Base-by-base conservation (phyloP, 2,113 vertebrate genomes). In the Cervus canadensis region DNA sequence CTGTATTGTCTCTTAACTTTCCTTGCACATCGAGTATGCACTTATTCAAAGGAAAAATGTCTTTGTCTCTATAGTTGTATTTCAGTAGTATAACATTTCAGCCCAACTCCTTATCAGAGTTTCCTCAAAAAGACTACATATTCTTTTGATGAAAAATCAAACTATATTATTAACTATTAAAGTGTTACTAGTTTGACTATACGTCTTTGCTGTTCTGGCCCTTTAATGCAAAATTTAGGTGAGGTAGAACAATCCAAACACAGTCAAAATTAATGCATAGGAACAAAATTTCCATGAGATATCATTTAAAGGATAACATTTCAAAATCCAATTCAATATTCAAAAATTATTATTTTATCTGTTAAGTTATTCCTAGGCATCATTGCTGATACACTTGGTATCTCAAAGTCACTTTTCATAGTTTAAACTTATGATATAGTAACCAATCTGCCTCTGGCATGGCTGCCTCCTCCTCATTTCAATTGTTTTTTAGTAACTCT, bases 201-300 rank as follows among this genome's bases (percentile, higher is more conserved):
- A 98, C 95, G 97, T 98, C 97, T 98, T 98, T 98, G 98, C 98
- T 98, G 87, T 98, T 98, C 52, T 98, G 96, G 94, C 93, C 97
- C 97, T 98, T 97, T 98, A 98, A 96, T 97, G 98, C 96, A 97
- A 98, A 98, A 98, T 98, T 98, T 96, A 92, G 94, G 67, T 89
- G 96, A 98, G 93, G 94, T 97, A 98, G 94, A 94, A 94, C 94
- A 74, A 98, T 98, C 91, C 95, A 97, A 98, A 98, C 56, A 85
- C 90, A 86, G 93, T 97, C 52, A 98, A 97, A 99, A 98, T 98
- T 98, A 98, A 98, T 98, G 96, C 98, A 95, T 78, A 95, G 94
- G 96, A 98, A 95, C 94, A 98, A 97, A 97, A 95, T 97, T 91
- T 91, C 79, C 85, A 95, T 98, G 96, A 97, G 84, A 86, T 88